These are phyloP conservation scores for Lasioglossum vierecki DNA, from an alignment of 2,888 invertebrate genomes.

Conservation along the genomic window DNA sequence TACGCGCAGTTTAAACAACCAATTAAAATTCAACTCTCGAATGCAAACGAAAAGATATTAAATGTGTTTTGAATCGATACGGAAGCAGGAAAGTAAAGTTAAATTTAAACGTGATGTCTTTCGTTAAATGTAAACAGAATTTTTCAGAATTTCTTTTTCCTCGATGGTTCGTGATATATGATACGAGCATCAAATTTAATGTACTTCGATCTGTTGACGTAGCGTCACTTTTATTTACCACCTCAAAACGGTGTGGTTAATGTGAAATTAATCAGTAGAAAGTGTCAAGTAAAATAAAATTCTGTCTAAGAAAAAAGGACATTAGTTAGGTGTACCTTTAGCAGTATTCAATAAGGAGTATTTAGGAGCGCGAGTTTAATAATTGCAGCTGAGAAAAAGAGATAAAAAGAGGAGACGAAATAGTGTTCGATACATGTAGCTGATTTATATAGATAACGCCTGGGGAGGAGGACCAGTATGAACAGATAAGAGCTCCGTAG, in stretches of 20 bases:
- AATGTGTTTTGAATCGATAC: not conserved
- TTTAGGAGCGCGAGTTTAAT: slow-evolving; percentile 2
- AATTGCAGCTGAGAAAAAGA: not conserved
- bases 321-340: not conserved
- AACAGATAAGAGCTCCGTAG: slow-evolving; percentile 46
- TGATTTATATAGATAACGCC: slow-evolving; percentile 42
- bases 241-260: not conserved
- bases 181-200: too few relatives aligned
- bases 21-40: not conserved
- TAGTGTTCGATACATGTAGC: slow-evolving; percentile 22
- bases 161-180: too few relatives aligned
- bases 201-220: not conserved
- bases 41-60: not conserved
- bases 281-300: not conserved
- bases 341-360: not conserved
- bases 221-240: not conserved
- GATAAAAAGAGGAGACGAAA: slow-evolving; percentile 2
- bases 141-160: too few relatives aligned
- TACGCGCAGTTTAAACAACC: not conserved
- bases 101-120: not conserved
- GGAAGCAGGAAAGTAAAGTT: not conserved
- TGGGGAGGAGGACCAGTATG: not conserved
- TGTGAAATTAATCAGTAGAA: not conserved
- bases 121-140: not conserved
- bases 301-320: not conserved